Base-by-base conservation (phyloP, 2,888 invertebrate genomes). In the Phengaris arion region DNA sequence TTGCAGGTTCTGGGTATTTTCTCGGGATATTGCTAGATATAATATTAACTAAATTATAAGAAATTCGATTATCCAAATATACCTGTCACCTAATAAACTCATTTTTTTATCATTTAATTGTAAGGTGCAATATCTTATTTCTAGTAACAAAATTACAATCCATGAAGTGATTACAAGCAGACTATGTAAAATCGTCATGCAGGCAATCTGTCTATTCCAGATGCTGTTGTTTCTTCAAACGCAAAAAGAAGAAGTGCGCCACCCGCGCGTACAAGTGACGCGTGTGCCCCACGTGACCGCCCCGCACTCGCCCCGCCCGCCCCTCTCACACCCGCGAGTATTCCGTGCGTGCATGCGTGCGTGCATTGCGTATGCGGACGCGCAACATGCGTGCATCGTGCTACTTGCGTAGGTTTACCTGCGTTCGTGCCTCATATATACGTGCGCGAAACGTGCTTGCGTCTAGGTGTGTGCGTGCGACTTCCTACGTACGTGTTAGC, bases 211-310 rank as follows among this genome's bases (percentile, higher is more conserved):
- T 93, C 79, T 93, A 90, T 95, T 95, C 89, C 94, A 98, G 98
- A 95, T 99, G 99, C 95, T 99, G 99, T 94, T 99, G 98, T 94
- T 99, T 99, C 96, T 98, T 98, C 96, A 98, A 98, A 94, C 97
- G 98, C 93, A 98, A 98, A 97, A 98, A 98, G 97, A 99, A 99
- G 97, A 98, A 98, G 96, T 97, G 94, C 79, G 93, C 97, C 89
- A 96, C 96, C 81, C 96, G 97, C 88, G 96, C 96, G 89, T 96
- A 96, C 94, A 97, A 97, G 96, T 97, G 97, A 97, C 97, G 97
- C 96, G 96, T 83, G 86, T 79, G 83, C 81, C 79, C 77, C 81
- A 77, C 85, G 81, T 86, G 86, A 85, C 88, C 83, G 80, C 80
- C 77, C 81, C 83, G 78, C 81, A 77, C 79, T 79, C 78, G 74